Conservation (phyloP, 2,113 vertebrate species). For the Phylloscopus trochilus region DNA sequence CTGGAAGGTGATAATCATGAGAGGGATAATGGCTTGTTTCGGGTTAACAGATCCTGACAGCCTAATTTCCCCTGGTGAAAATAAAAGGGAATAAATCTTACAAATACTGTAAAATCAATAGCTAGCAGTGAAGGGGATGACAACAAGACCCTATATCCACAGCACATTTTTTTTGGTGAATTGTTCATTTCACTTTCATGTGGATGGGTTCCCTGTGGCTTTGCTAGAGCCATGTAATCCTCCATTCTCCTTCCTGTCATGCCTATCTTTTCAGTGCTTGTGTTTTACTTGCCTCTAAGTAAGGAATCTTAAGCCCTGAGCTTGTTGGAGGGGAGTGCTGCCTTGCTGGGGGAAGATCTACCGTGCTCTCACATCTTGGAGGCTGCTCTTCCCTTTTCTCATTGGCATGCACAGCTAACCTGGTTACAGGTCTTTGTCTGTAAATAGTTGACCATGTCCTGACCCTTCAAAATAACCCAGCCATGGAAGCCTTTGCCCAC, state of each 20-base stretch:
- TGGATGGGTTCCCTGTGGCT: neutral
- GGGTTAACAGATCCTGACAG: constrained; percentile 67
- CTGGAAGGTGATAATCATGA: constrained; percentile 28
- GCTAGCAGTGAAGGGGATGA: constrained; percentile 48
- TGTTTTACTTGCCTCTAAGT: neutral
- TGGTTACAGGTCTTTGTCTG: neutral
- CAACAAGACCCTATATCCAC: constrained; percentile 32
- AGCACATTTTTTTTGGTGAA: constrained; percentile 19
- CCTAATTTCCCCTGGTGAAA: constrained; percentile 70
- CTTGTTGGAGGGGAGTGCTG: neutral
- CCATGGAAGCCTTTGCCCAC: neutral
- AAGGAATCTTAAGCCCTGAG: neutral
- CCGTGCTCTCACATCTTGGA: neutral
- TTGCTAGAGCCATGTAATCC: constrained; percentile 15
- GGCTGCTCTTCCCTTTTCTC: neutral
- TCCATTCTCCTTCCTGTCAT: neutral
- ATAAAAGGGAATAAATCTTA: constrained; percentile 69
- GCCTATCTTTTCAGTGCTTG: neutral
- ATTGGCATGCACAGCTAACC: neutral
- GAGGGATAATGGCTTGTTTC: constrained; percentile 63
- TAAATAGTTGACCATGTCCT: neutral
- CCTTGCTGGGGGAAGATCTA: neutral
- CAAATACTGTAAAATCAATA: constrained; percentile 72
- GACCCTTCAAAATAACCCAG: neutral
- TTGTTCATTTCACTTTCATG: constrained; percentile 39